A percentile compares a stretch with the other conserved stretches of the same genome.
These are phyloP conservation scores for Aldabrachelys gigantea DNA, from an alignment of 2,113 vertebrate genomes.

Conservation along the genomic window DNA sequence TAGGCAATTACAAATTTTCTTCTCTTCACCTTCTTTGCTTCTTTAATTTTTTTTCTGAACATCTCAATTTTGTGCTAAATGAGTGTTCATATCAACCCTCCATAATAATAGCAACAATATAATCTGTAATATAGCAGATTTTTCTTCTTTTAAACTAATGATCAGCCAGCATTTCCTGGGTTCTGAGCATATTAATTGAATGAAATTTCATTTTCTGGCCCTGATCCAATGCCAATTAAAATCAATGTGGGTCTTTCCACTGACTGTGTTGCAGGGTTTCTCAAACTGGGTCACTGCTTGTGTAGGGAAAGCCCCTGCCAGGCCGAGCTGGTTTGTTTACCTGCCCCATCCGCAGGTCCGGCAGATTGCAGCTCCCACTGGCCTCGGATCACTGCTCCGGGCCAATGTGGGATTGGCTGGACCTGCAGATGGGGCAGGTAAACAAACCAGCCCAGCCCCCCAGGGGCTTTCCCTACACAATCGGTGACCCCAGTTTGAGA, in stretches of 20 bases:
- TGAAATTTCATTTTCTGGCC: neutral
- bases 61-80: neutral
- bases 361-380: too few relatives aligned
- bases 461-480: too few relatives aligned
- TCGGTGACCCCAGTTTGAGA: too few relatives aligned
- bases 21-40: neutral
- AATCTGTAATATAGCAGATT: neutral
- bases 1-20: neutral
- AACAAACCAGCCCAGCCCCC: too few relatives aligned
- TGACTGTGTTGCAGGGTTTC: neutral
- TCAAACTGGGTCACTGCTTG: too few relatives aligned
- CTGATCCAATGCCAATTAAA: neutral
- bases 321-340: too few relatives aligned
- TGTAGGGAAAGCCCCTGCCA: too few relatives aligned
- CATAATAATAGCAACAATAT: too few relatives aligned
- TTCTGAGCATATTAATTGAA: neutral
- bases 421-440: too few relatives aligned
- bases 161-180: neutral
- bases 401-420: too few relatives aligned
- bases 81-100: neutral
- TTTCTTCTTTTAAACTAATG: conserved; percentile 16
- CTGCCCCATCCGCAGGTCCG: too few relatives aligned
- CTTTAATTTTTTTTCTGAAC: neutral
- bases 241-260: neutral
- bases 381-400: too few relatives aligned